A percentile compares a stretch with the other conserved stretches of the same genome.
Evolutionary conservation across 1,140 invertebrate genomes (phyloP).

Genomic region (Venustaconcha ellipsiformis): DNA sequence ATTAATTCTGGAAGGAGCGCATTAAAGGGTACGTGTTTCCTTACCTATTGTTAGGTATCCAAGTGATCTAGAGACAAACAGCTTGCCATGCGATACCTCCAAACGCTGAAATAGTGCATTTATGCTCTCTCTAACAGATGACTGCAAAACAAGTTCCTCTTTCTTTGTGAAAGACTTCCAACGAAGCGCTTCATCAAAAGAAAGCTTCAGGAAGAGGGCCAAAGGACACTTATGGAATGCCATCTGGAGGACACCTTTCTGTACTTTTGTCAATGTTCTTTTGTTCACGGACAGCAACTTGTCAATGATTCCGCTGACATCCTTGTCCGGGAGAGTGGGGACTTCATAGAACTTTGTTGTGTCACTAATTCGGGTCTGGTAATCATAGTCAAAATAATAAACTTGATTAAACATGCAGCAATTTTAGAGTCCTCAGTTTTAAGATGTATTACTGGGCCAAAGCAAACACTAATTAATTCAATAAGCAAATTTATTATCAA

Average conservation of each 20-base stretch:
- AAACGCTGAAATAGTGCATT: conserved; percentile 54
- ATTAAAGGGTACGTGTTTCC: background rate
- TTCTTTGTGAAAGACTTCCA: conserved; percentile 54
- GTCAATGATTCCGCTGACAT: conserved; percentile 49
- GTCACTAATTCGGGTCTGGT: conserved; percentile 14
- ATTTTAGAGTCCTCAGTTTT: no score
- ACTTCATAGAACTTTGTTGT: conserved; percentile 28
- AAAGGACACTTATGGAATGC: conserved; percentile 55
- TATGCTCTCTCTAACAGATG: conserved; percentile 54
- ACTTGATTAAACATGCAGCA: background rate
- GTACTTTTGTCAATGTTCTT: conserved; percentile 45
- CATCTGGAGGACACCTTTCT: conserved; percentile 41
- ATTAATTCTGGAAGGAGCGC: background rate
- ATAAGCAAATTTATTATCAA: background rate
- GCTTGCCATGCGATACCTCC: conserved; percentile 56
- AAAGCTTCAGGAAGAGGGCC: conserved; percentile 60
- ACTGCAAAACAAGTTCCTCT: conserved; percentile 35
- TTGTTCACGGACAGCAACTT: conserved; percentile 43
- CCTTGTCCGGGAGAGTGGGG: conserved; percentile 28
- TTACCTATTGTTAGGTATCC: conserved; percentile 59
- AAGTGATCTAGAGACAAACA: conserved; percentile 54
- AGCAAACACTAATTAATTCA: background rate
- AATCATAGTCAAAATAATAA: background rate
- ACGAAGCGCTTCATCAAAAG: conserved; percentile 54
- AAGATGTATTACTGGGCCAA: no score